Percentiles rank a stretch among this genome's conserved stretches.
These are phyloP conservation scores for Anseranas semipalmata DNA, from an alignment of 2,113 vertebrate species.

Conservation along the genomic window DNA sequence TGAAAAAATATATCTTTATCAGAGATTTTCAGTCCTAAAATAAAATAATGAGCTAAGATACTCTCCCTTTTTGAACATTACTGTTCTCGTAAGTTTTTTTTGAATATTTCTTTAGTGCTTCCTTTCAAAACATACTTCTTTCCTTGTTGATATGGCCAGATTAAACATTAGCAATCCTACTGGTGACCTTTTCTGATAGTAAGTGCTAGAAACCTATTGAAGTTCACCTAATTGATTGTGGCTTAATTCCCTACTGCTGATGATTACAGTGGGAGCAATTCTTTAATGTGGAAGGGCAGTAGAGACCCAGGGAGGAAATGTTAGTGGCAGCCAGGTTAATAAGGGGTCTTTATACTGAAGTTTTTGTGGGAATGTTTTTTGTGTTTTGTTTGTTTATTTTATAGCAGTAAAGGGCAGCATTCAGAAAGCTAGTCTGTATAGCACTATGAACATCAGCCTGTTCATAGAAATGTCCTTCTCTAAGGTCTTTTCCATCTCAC, in stretches of 20 bases:
- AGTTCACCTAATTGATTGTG: not conserved
- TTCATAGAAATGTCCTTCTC: conserved; percentile 12
- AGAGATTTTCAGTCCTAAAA: not conserved
- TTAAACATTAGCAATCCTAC: not conserved
- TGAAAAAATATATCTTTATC: not conserved
- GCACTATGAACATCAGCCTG: not conserved
- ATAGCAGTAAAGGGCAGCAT: not conserved
- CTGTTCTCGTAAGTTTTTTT: not conserved
- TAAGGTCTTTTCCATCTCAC: not conserved
- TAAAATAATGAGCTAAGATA: not conserved
- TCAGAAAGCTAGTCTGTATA: not conserved
- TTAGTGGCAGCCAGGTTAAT: not conserved
- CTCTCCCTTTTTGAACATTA: not conserved
- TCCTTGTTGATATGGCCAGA: not conserved
- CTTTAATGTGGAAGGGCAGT: not conserved
- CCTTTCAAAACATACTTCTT: not conserved
- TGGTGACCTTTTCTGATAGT: not conserved
- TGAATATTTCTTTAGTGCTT: not conserved
- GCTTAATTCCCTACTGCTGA: not conserved
- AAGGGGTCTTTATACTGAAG: not conserved
- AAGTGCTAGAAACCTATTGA: not conserved
- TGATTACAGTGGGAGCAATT: not conserved
- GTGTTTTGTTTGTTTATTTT: not conserved
- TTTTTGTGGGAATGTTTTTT: not conserved
- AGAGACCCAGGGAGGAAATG: not conserved